A percentile compares a stretch with the other conserved stretches of the same genome.
Evolutionary conservation across 2,888 invertebrate genomes (phyloP).

Genomic region (Pandemis cinnamomeana): DNA sequence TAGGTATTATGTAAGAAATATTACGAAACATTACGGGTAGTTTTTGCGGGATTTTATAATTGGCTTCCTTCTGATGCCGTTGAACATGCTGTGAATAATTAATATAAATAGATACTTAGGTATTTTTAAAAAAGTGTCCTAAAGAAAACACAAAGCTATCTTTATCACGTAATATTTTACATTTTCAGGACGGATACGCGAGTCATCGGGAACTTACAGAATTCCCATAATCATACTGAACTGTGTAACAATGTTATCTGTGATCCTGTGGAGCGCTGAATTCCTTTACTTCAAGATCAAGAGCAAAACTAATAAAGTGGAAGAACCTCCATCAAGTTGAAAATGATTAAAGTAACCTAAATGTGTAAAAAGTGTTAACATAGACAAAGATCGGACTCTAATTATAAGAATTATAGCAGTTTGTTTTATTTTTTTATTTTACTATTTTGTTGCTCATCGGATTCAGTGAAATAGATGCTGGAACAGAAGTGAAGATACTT

Average conservation of each 20-base stretch:
- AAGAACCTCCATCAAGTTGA: constrained; percentile 16
- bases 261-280: constrained; percentile 85
- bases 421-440: background rate
- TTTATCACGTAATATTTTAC: constrained; percentile 18
- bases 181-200: constrained; percentile 85
- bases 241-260: constrained; percentile 82
- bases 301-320: constrained; percentile 52
- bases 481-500: too few species aligned
- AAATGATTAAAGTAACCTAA: background rate
- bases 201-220: constrained; percentile 84
- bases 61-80: too few species aligned
- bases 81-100: too few species aligned
- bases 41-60: too few species aligned
- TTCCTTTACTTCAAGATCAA: constrained; percentile 71
- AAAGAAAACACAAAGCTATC: too few species aligned
- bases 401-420: background rate
- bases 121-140: too few species aligned
- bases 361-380: background rate
- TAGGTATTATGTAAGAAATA: too few species aligned
- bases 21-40: too few species aligned
- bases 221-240: constrained; percentile 86
- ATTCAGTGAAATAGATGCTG: background rate
- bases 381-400: background rate
- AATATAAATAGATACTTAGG: too few species aligned
- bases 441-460: background rate